A percentile compares a stretch with the other conserved stretches of the same genome.
Conservation (phyloP, 2,797 vertebrate species). For the Chelmon rostratus region DNA sequence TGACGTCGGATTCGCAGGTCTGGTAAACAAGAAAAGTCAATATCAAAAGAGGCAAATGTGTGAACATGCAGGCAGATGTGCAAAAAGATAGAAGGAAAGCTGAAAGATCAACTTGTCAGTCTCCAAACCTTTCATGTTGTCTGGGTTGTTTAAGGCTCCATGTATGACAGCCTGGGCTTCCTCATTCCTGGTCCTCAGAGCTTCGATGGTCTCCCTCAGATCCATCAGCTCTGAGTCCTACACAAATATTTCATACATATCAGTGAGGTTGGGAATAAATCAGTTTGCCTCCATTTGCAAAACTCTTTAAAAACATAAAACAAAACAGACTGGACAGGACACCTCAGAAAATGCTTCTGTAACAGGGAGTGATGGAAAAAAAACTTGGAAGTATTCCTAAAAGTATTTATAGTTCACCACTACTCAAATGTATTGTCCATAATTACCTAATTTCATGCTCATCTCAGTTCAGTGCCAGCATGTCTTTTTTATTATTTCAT, state of each 20-base stretch:
- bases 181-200: constrained; percentile 91
- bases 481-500: background rate
- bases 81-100: background rate
- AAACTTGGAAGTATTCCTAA: too few relatives aligned
- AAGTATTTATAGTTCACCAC: too few relatives aligned
- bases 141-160: constrained; percentile 90
- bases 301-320: too few relatives aligned
- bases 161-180: constrained; percentile 97
- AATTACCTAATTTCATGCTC: background rate
- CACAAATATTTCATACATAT: constrained; percentile 18
- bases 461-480: background rate
- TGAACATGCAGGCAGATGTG: background rate
- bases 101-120: background rate
- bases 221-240: constrained; percentile 93
- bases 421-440: background rate
- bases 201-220: constrained; percentile 94
- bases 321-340: background rate
- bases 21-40: constrained; percentile 60
- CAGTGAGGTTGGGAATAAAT: background rate
- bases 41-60: constrained; percentile 15
- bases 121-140: constrained; percentile 89
- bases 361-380: background rate
- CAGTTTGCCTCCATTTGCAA: background rate
- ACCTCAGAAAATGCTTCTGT: background rate
- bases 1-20: constrained; percentile 93